Base-by-base conservation (phyloP, 1,140 invertebrate genomes). In the Acromyrmex charruanus region DNA sequence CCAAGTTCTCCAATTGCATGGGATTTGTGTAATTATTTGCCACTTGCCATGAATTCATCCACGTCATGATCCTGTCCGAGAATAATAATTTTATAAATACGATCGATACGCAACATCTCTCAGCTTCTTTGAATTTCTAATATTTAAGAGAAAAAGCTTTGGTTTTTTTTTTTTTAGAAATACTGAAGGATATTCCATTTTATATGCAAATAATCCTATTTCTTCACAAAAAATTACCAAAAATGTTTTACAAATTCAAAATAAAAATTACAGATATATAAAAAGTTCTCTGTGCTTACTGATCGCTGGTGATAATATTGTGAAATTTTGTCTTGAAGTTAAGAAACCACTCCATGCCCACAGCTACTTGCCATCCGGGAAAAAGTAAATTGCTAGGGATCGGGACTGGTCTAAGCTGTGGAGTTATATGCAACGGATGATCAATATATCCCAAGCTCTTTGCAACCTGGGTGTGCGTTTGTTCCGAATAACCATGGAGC, bases 41-140 rank as follows among this genome's bases (percentile, higher is more conserved):
- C 25, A 97, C 92, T 93, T 97, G 97, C 97, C 97, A 97, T 6
- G 96, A 95, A 94, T 97, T 97, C 93, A 97, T 94, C 97, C 97
- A 97, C 0, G 97, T 97, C 87, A 95, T 93, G 72, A 97, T 96
- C 91, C 97, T 97, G 21, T 55, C 28, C 44, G 88, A 51, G 31
- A 55, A 25, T 5, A 77, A 77, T 74, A 49, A 74, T n/a, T 75
- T 75, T 25, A 18, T 74, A 14, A 61, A 49, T 75, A 58, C 14
- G 63, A 69, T 71, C 14, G 21, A 80, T 6, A 77, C 7, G 31
- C 21, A 12, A 74, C 16, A 75, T 49, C 44, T 74, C 25, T 59
- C n/a, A 55, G 18, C n/a, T 69, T 31, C 10, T 59, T 18, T 31
- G 0, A 0, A 75, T 18, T 51, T 14, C 28, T 25, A 74, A 16